Conservation (phyloP, 2,113 vertebrate species). For the Circaetus cinerascens region DNA sequence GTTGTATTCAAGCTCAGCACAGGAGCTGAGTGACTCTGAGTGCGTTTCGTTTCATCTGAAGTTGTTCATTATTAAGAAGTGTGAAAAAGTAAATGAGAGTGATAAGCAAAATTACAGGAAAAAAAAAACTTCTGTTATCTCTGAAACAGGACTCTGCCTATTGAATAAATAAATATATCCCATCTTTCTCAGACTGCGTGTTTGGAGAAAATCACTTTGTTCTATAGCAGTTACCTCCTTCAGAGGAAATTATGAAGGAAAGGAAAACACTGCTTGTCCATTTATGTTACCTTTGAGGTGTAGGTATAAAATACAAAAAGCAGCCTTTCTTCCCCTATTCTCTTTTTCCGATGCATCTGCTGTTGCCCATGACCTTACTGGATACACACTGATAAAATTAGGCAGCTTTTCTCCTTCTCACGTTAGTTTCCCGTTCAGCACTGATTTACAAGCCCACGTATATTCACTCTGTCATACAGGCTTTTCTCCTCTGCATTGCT, state of each 20-base stretch:
- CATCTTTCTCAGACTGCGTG: background rate
- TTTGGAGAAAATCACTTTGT: background rate
- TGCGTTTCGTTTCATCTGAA: background rate
- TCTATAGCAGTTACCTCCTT: background rate
- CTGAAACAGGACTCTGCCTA: background rate
- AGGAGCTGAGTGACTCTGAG: background rate
- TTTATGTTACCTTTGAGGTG: background rate
- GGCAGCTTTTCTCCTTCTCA: background rate
- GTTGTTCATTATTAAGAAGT: background rate
- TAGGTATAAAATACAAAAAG: background rate
- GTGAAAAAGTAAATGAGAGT: background rate
- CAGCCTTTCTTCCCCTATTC: background rate
- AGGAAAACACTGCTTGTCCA: background rate
- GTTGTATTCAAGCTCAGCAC: background rate
- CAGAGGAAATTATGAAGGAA: background rate
- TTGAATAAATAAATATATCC: background rate
- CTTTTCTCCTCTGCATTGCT: conserved; percentile 28
- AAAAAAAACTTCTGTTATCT: background rate
- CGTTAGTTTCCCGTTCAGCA: background rate
- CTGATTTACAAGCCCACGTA: conserved; percentile 8
- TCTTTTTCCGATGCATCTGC: background rate
- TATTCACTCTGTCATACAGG: background rate
- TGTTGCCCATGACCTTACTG: background rate
- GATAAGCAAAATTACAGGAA: background rate
- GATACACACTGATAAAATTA: background rate